Conservation (phyloP, 2,113 vertebrate species). For the Xerus inauris region DNA sequence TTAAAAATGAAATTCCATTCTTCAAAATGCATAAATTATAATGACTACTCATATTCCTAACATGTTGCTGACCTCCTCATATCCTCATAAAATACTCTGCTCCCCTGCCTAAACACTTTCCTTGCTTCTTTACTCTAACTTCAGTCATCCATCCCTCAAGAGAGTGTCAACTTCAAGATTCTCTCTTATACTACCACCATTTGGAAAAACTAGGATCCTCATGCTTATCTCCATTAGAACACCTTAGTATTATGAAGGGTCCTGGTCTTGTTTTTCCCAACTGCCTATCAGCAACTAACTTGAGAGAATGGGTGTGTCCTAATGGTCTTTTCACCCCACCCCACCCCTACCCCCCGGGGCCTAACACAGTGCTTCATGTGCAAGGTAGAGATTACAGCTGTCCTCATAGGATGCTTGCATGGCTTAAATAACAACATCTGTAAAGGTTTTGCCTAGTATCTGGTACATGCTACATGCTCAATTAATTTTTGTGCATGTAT, state of each 20-base stretch:
- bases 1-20: conserved; percentile 46
- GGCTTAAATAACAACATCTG: conserved; percentile 27
- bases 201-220: not conserved
- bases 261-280: not conserved
- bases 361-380: not conserved
- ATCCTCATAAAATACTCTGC: not conserved
- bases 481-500: not conserved
- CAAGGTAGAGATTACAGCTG: not conserved
- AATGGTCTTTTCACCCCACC: not conserved
- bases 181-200: not conserved
- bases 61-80: not conserved
- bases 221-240: not conserved
- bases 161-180: not conserved
- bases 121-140: not conserved
- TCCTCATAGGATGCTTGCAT: not conserved
- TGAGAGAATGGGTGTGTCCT: not conserved
- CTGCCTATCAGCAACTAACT: not conserved
- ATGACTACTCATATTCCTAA: not conserved
- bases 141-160: not conserved
- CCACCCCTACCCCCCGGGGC: too few relatives aligned
- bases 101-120: not conserved
- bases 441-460: not conserved
- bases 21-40: conserved; percentile 29
- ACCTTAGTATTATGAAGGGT: not conserved
- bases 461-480: not conserved